Conservation (phyloP, 2,888 invertebrate species). For the Nephrotoma flavescens region DNA sequence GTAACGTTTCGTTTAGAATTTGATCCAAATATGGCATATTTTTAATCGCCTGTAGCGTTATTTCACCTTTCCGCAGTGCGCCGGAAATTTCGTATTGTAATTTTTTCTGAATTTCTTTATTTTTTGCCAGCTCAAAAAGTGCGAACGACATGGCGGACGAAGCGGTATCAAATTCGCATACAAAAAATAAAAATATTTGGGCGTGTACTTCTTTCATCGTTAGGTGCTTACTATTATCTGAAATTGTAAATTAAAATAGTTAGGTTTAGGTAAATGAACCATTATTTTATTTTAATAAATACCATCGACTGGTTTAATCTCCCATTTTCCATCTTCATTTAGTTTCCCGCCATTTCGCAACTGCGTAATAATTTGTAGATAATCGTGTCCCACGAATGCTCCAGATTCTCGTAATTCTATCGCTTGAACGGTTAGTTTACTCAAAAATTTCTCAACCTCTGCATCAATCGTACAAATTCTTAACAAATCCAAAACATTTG, state of each 20-base stretch:
- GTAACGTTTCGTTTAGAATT: constrained; percentile 25
- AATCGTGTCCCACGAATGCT: not conserved
- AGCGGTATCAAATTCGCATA: not conserved
- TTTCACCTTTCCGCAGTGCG: not conserved
- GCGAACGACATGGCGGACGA: not conserved
- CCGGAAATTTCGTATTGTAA: not conserved
- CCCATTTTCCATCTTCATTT: not conserved
- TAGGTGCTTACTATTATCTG: not conserved
- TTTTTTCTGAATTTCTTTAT: not conserved
- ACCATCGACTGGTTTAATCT: not conserved
- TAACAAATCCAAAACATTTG: not conserved
- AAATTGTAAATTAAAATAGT: not conserved
- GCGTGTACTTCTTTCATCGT: not conserved
- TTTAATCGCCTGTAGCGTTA: not conserved
- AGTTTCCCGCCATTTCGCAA: not conserved
- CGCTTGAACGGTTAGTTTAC: not conserved
- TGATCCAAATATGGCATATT: not conserved
- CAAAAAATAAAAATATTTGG: not conserved
- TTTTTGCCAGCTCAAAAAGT: not conserved
- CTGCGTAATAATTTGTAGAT: not conserved
- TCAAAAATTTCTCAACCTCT: not conserved
- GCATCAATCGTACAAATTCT: not conserved
- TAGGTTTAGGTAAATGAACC: not conserved
- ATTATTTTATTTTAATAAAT: not conserved
- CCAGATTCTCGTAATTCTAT: not conserved